Evolutionary conservation across 2,888 invertebrate species (phyloP), one percentile per base, ranked within the genome.

Genomic region (Timandra comae): DNA sequence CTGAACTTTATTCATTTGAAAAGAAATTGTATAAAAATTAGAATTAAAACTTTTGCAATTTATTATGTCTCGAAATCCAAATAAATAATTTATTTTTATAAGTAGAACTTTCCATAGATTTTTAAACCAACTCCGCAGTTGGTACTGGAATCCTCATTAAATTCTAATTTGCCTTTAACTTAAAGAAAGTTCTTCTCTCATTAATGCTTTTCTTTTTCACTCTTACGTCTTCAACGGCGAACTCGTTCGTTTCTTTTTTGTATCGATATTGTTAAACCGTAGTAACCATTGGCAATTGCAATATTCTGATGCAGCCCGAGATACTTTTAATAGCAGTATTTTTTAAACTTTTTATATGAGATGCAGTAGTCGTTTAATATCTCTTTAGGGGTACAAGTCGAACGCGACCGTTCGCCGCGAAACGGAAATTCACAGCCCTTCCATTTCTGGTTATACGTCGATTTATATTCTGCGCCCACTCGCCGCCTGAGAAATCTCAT

Each of bases 381-480:
- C 35, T 56, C 43, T 56, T 54, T 59, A 55, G 48, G 52, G 56
- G 16, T 55, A 52, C 53, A 53, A 63, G 44, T 50, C 44, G 55
- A 55, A 54, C 56, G 48, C 55, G 60, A 63, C 54, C 56, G 69
- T 67, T 68, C 66, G 73, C 80, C 78, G 59, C 78, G 64, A 67
- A 71, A 63, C 74, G 73, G 79, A 75, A 75, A 80, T 81, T 80
- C 78, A 71, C 75, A 76, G 76, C 72, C 75, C 76, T 81, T 78
- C 77, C 73, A 78, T 78, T 79, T 76, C 80, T 79, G 76, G 81
- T 82, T 85, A 85, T 85, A 76, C 76, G 81, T 70, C 82, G 81
- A 85, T 85, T 84, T 85, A 85, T 85, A 84, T 85, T 85, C 84
- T 75, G 79, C 74, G 77, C 82, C 81, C 80, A 82, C 81, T 82